A percentile compares a stretch with the other conserved stretches of the same genome.
Conservation (phyloP, 2,888 invertebrate species). For the Eupeodes luniger region DNA sequence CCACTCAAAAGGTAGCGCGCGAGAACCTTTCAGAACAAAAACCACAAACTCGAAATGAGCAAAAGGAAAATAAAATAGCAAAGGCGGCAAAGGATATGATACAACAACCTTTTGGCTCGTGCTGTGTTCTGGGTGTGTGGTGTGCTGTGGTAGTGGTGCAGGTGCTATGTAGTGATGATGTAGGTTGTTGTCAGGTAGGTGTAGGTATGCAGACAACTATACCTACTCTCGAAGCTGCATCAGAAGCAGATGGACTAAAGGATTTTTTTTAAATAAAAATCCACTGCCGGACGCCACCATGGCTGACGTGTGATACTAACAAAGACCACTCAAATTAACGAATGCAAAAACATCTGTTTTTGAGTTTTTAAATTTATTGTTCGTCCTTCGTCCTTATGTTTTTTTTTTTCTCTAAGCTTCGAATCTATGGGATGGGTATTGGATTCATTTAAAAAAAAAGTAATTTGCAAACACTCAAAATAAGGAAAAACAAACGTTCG, state of each 20-base stretch:
- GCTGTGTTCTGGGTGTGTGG: not conserved
- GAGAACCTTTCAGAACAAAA: conserved; percentile 32
- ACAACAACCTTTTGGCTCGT: not conserved
- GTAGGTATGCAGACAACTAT: not conserved
- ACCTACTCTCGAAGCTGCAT: not conserved
- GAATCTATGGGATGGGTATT: not conserved
- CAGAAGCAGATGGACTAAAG: conserved; percentile 28
- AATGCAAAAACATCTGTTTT: conserved; percentile 50
- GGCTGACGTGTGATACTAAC: conserved; percentile 18
- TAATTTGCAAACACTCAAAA: too few relatives aligned
- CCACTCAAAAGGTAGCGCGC: conserved; percentile 36
- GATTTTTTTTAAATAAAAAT: not conserved
- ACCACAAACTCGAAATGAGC: conserved; percentile 32
- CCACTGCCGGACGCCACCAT: not conserved
- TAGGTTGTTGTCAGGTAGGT: not conserved
- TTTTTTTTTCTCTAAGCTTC: not conserved
- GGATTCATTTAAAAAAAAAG: not conserved
- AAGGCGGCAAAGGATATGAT: conserved; percentile 23
- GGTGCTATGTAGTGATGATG: not conserved
- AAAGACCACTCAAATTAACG: conserved; percentile 25
- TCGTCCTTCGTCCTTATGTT: not conserved
- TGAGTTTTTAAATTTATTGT: conserved; percentile 48
- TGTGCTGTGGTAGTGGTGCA: not conserved
- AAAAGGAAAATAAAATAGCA: conserved; percentile 20
- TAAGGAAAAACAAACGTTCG: too few relatives aligned